These are phyloP conservation scores for Sparus aurata DNA, from an alignment of 2,797 vertebrate genomes.

Conservation along the genomic window DNA sequence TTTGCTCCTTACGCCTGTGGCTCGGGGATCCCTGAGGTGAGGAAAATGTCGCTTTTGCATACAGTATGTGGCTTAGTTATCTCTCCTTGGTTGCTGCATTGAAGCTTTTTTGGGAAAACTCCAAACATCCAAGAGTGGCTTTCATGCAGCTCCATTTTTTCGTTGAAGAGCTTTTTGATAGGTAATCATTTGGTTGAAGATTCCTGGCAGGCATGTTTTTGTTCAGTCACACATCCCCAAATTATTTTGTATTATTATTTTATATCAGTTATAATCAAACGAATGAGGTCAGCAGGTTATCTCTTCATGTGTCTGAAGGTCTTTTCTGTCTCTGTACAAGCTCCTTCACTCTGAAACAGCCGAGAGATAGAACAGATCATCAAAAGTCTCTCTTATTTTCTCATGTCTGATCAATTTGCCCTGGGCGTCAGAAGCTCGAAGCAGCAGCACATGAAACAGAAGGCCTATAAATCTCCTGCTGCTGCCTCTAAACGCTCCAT, in stretches of 20 bases:
- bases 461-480: slow-evolving; percentile 6
- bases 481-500: background rate
- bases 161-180: background rate
- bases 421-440: background rate
- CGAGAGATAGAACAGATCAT: slow-evolving; percentile 9
- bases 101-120: background rate
- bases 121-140: background rate
- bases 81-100: background rate
- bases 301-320: background rate
- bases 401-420: slow-evolving; percentile 20
- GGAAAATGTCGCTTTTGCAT: slow-evolving; percentile 12
- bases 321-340: background rate
- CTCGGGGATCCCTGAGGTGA: slow-evolving; percentile 98
- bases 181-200: background rate
- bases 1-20: slow-evolving; percentile 98
- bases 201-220: background rate
- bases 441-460: slow-evolving; percentile 4
- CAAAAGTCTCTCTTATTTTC: slow-evolving; percentile 6
- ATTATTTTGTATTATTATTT: no score
- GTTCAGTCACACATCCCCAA: background rate
- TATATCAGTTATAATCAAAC: background rate
- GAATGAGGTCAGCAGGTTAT: background rate
- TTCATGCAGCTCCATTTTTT: background rate
- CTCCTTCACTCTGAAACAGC: background rate
- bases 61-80: no score